Conservation (phyloP, 2,113 vertebrate species). For the Apteryx mantelli region DNA sequence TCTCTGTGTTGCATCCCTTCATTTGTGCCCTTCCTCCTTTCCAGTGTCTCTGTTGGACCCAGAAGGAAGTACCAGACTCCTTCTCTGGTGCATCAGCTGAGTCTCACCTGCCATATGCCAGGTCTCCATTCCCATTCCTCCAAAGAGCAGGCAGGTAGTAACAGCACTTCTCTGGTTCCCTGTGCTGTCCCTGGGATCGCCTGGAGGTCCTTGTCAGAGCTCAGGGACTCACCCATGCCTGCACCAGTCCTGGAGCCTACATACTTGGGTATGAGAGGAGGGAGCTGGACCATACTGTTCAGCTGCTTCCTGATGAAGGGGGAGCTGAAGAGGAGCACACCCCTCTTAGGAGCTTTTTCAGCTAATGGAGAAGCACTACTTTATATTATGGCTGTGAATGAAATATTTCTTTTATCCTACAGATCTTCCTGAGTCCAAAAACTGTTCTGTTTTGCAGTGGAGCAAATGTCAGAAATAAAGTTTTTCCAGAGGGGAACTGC, state of each 20-base stretch:
- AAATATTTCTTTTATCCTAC: not conserved
- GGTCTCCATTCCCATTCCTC: not conserved
- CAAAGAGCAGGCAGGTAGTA: not conserved
- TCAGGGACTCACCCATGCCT: not conserved
- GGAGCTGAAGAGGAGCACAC: not conserved
- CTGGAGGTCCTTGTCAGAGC: not conserved
- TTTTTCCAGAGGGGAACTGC: not conserved
- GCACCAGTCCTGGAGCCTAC: not conserved
- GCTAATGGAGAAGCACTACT: not conserved
- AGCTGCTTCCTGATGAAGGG: not conserved
- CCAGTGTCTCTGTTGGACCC: not conserved
- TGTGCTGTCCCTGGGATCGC: not conserved
- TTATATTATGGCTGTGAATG: not conserved
- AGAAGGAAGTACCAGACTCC: not conserved
- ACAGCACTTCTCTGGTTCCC: not conserved
- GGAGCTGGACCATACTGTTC: not conserved
- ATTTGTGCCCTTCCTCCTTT: not conserved
- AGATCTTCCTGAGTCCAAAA: not conserved
- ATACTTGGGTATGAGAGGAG: not conserved
- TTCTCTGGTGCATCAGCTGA: not conserved
- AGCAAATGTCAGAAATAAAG: not conserved
- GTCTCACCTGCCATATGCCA: accelerated
- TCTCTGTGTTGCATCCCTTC: not conserved
- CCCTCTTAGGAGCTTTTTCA: not conserved
- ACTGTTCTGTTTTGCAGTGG: not conserved